These are phyloP conservation scores for Clarias magur DNA, from an alignment of 2,113 vertebrate species.

Conservation along the genomic window DNA sequence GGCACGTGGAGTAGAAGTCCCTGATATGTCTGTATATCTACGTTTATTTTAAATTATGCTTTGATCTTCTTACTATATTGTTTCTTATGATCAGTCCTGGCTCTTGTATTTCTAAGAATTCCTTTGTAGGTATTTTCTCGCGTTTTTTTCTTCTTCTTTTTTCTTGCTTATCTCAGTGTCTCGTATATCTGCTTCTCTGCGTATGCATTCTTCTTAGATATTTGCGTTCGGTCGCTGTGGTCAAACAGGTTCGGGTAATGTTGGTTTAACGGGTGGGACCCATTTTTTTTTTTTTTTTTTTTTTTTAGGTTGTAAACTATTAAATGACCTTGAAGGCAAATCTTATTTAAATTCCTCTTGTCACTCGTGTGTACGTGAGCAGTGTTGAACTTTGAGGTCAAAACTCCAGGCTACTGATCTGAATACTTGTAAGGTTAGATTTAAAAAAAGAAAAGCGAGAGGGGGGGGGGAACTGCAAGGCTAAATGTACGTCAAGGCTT, in stretches of 20 bases:
- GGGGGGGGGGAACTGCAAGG: background rate
- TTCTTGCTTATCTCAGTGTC: background rate
- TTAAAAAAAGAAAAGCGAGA: no score
- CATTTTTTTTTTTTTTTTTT: fast-evolving
- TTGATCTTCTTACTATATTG: background rate
- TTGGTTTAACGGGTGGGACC: background rate
- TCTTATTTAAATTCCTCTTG: background rate
- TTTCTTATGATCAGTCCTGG: background rate
- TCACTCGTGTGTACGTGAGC: background rate
- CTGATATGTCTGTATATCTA: background rate
- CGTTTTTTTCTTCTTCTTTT: background rate
- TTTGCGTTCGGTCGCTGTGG: background rate
- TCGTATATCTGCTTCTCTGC: background rate
- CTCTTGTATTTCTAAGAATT: no score
- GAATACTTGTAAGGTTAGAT: background rate
- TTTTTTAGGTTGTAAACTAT: background rate
- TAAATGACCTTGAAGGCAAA: slow-evolving; percentile 2
- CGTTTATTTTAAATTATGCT: background rate
- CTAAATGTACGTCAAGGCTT: background rate
- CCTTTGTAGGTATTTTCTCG: background rate
- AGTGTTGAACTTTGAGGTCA: background rate
- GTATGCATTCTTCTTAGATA: background rate
- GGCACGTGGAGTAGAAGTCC: background rate
- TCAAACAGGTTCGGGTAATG: slow-evolving; percentile 34
- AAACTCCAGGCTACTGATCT: background rate